A percentile compares a stretch with the other conserved stretches of the same genome.
phyloP scores from a whole-genome alignment of 2,888 invertebrate genomes.

The Carabus problematicus region DNA sequence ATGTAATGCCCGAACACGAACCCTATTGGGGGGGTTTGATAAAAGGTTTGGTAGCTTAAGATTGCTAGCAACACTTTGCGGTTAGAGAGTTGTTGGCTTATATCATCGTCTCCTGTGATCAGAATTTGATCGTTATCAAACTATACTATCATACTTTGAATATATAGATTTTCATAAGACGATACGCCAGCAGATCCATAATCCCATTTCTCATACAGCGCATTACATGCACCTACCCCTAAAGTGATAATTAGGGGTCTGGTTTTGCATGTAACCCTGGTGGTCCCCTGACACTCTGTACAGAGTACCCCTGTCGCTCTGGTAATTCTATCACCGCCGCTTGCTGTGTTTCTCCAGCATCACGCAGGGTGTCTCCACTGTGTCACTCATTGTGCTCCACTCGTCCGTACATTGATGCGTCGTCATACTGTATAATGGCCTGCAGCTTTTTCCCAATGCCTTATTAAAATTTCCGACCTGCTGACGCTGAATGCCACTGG shows the following conservation, averaged over 20 bases:
- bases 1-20: neutral
- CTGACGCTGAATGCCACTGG: slow-evolving; percentile 61
- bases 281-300: too few species aligned
- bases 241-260: too few species aligned
- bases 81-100: too few species aligned
- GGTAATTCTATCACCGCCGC: slow-evolving; percentile 15
- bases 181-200: too few species aligned
- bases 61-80: too few species aligned
- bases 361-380: slow-evolving; percentile 55
- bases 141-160: too few species aligned
- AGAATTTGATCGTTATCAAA: neutral
- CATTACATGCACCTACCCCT: too few species aligned
- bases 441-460: slow-evolving; percentile 51
- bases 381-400: slow-evolving; percentile 44
- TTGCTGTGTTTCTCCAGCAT: slow-evolving; percentile 1
- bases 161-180: too few species aligned
- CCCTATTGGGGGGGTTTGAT: neutral
- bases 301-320: too few species aligned
- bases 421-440: slow-evolving; percentile 9
- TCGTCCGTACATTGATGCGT: slow-evolving; percentile 50
- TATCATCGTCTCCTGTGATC: neutral
- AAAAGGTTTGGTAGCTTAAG: neutral
- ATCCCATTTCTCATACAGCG: too few species aligned
- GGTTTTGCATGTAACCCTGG: too few species aligned
- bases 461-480: slow-evolving; percentile 64